A percentile compares a stretch with the other conserved stretches of the same genome.
phyloP scores from a whole-genome alignment of 2,888 invertebrate genomes.

The Epistrophe eligans region DNA sequence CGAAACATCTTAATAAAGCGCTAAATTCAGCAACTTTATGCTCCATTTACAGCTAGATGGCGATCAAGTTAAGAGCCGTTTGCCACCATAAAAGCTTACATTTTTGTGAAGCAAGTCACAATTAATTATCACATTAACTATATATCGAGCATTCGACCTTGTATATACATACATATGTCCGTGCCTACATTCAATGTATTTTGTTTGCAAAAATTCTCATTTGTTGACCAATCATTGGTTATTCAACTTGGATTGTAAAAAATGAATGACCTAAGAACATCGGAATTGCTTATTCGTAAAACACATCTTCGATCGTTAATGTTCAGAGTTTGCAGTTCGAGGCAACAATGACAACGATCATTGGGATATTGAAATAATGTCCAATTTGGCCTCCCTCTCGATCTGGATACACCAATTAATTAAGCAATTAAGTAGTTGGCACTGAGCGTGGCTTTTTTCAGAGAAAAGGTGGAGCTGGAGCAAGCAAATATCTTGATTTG shows the following conservation, averaged over 20 bases:
- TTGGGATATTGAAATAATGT: constrained; percentile 40
- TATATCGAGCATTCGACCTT: constrained; percentile 50
- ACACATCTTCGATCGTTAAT: constrained; percentile 2
- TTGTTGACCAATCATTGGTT: constrained; percentile 39
- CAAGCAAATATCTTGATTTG: constrained; percentile 72
- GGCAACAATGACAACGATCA: constrained; percentile 43
- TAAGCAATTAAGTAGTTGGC: constrained; percentile 75
- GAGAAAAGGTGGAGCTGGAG: constrained; percentile 51
- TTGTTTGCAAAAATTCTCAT: constrained; percentile 40
- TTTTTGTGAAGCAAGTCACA: constrained; percentile 69
- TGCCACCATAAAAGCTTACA: constrained; percentile 70
- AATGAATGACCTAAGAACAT: constrained; percentile 56
- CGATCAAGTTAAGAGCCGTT: constrained; percentile 13
- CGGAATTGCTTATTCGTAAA: constrained; percentile 19
- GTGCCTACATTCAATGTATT: constrained; percentile 16
- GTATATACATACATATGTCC: not conserved
- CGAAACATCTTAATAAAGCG: constrained; percentile 69
- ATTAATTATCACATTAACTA: constrained; percentile 70
- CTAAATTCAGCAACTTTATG: constrained; percentile 55
- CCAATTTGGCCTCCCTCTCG: constrained; percentile 49
- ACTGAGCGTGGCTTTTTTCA: constrained; percentile 48
- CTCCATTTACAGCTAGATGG: constrained; percentile 53
- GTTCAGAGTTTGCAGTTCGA: constrained; percentile 14
- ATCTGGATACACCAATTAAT: constrained; percentile 73
- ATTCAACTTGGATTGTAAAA: not conserved